Base-by-base conservation (phyloP, 2,888 invertebrate genomes). In the Ectemnius lituratus region DNA sequence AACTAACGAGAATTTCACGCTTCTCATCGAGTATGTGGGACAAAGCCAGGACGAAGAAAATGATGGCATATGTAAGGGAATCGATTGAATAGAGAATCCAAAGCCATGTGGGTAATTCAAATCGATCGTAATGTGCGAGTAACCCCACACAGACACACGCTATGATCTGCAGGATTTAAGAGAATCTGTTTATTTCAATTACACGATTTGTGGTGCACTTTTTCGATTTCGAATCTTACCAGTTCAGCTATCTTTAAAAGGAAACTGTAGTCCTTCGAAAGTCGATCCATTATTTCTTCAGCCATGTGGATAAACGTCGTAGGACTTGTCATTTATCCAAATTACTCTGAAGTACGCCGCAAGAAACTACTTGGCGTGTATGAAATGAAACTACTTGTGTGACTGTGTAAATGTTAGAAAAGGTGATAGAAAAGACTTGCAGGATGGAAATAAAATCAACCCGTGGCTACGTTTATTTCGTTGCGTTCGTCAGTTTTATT, bases 41-140 rank as follows among this genome's bases (percentile, higher is more conserved):
- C 47, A 84, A 69, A 6, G 81, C 70, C 18, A 87, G 71, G 4
- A 79, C 70, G 13, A 78, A 56, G 16, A 83, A 74, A 46, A 88
- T 79, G 52, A 86, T 66, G 37, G 75, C 64, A 66, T 86, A 88
- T 27, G 85, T 86, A 56, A 75, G 67, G 57, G 87, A 79, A 62
- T 86, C 80, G 63, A 86, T 83, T 71, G 83, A 85, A 67, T 87
- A 84, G 67, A 86, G 73, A n/a, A 82, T 60, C 87, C 87, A 87
- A 4, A 86, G 68, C 85, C 85, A 87, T 80, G 80, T 80, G 47
- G 86, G 85, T 37, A 84, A 66, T 56, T 64, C 23, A 57, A 80
- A 82, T 52, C 73, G 80, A 4, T 81, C 82, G 57, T 77, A 73
- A 20, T 77, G 73, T 14, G 73, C 45, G 67, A 87, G 62, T 59